Conservation (phyloP, 1,140 invertebrate genomes). For the Neodiprion virginianus region DNA sequence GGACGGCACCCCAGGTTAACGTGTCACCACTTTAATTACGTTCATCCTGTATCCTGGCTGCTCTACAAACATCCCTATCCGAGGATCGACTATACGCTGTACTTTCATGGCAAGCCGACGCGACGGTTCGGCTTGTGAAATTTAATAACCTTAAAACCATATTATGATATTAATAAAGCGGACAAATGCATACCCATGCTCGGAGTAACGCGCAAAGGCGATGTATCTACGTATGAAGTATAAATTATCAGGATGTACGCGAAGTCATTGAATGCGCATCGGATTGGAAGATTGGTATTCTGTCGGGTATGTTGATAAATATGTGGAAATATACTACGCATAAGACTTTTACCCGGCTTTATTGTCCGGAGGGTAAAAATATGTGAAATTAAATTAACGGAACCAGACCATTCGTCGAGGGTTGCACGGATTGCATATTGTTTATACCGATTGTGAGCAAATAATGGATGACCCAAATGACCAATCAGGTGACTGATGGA, state of each 20-base stretch:
- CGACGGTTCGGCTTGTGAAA: background rate
- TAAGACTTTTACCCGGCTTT: no score
- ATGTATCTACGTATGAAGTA: no score
- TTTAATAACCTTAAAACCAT: slow-evolving; percentile 5
- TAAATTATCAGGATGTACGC: no score
- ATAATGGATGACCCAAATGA: background rate
- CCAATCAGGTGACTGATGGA: slow-evolving; percentile 28
- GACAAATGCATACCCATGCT: background rate
- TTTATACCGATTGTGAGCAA: background rate
- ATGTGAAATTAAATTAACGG: no score
- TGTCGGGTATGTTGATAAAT: no score
- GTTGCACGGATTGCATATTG: background rate
- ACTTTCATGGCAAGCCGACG: background rate
- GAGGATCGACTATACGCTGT: background rate
- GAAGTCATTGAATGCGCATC: no score
- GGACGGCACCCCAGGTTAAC: slow-evolving; percentile 51
- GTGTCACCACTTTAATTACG: slow-evolving; percentile 58
- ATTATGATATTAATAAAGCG: background rate
- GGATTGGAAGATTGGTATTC: no score
- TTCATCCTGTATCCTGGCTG: slow-evolving; percentile 42
- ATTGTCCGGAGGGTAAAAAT: no score
- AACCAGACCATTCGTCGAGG: no score
- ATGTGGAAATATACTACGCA: no score
- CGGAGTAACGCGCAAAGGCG: no score
- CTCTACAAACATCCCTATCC: slow-evolving; percentile 5